Conservation (phyloP, 2,888 invertebrate genomes). For the Morpho deidamia region DNA sequence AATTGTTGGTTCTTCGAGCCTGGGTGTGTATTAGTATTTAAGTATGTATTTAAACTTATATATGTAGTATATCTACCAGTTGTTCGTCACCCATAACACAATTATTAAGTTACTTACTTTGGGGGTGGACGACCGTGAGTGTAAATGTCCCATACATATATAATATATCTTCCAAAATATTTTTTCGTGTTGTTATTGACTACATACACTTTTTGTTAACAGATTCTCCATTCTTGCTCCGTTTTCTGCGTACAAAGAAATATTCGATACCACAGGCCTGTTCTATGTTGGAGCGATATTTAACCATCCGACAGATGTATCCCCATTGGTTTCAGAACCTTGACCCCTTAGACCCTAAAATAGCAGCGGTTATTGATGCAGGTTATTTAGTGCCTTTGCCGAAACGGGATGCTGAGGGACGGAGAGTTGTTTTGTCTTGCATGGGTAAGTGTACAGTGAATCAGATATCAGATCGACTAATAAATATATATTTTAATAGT, state of each 20-base stretch:
- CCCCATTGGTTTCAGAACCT: constrained; percentile 92
- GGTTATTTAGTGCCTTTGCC: constrained; percentile 88
- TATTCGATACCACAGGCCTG: constrained; percentile 92
- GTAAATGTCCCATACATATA: too few species aligned
- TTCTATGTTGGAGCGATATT: constrained; percentile 91
- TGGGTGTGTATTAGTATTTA: too few species aligned
- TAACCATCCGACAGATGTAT: constrained; percentile 90
- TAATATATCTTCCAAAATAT: too few species aligned
- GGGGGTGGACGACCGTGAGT: too few species aligned
- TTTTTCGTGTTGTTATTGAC: not conserved
- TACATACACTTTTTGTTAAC: constrained; percentile 20
- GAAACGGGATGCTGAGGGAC: constrained; percentile 85
- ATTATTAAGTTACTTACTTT: too few species aligned
- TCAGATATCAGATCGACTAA: too few species aligned
- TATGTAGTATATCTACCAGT: too few species aligned
- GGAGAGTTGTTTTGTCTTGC: constrained; percentile 87
- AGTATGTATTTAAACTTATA: too few species aligned
- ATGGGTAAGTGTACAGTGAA: constrained; percentile 76
- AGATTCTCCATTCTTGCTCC: constrained; percentile 88
- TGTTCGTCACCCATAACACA: too few species aligned
- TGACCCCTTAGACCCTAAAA: constrained; percentile 87
- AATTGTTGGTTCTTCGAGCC: too few species aligned
- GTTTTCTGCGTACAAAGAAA: constrained; percentile 92
- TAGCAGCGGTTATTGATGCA: constrained; percentile 88
- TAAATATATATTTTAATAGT: too few species aligned